A percentile compares a stretch with the other conserved stretches of the same genome.
Conservation (phyloP, 92 coral and sea anemone genomes). For the Virgularia gustaviana region DNA sequence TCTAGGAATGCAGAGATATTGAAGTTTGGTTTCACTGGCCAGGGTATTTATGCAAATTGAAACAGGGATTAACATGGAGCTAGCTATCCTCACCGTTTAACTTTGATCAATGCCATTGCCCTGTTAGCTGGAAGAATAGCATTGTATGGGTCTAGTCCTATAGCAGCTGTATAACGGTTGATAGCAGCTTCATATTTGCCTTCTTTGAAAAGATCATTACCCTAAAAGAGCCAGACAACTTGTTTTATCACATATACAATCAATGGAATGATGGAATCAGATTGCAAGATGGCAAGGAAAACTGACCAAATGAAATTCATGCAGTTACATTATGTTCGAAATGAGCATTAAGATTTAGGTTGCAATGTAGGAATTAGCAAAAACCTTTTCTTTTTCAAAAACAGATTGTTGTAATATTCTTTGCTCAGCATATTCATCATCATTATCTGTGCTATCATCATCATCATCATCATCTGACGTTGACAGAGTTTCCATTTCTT, state of each 20-base stretch:
- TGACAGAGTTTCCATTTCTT: constrained; percentile 79
- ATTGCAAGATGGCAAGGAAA: not conserved
- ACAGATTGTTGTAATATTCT: constrained; percentile 70
- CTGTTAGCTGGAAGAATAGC: constrained; percentile 92
- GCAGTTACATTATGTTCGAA: not conserved
- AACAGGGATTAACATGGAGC: too few relatives aligned
- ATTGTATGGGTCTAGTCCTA: constrained; percentile 74
- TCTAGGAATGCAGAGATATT: too few relatives aligned
- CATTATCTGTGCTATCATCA: constrained; percentile 40
- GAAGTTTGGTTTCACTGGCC: too few relatives aligned
- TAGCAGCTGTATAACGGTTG: constrained; percentile 78
- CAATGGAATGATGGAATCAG: not conserved
- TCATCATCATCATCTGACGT: constrained; percentile 71
- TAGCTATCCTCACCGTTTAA: constrained; percentile 52
- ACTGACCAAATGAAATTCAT: too few relatives aligned
- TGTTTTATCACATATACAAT: too few relatives aligned
- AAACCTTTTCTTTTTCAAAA: constrained; percentile 89
- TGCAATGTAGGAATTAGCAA: not conserved
- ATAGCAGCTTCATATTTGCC: constrained; percentile 85
- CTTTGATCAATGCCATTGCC: constrained; percentile 88
- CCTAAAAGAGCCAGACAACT: constrained; percentile 40
- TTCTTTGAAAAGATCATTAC: constrained; percentile 85
- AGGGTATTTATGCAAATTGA: too few relatives aligned
- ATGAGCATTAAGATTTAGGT: not conserved
- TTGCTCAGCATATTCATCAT: constrained; percentile 70